Evolutionary conservation across 1,140 invertebrate genomes (phyloP), one percentile per base, ranked within the genome.

Genomic region (Sarcophaga bullata): DNA sequence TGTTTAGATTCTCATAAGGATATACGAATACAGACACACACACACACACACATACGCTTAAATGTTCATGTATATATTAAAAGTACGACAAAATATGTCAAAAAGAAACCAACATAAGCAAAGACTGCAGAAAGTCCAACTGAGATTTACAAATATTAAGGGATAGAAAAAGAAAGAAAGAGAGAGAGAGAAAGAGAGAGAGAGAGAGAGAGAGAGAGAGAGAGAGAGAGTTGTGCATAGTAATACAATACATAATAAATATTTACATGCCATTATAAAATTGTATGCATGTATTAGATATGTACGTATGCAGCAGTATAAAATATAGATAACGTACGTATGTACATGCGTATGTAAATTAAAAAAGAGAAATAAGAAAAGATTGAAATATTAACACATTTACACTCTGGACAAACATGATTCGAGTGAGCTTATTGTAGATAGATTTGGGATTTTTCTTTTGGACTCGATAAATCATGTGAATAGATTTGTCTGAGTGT

Each of bases 321-420:
- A 37, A 37, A 37, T 37, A 4, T 37, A 37, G 4, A 37, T 37
- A 37, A 37, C 25, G 25, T 37, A 37, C 4, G 25, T 37, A 37
- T 4, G 25, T 37, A 37, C 25, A 4, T 37, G 4, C 4, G 25
- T 62, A 25, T 2, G 0, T 19, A n/a, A 25, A 19, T 25, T 68
- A 19, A 19, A 25, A 19, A 68, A 19, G 9, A 19, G 1, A 62
- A 62, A 15, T 1, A 15, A 62, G 2, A 19, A 17, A 68, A 25
- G 19, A 17, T 25, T 68, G 62, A 68, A 68, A 68, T 68, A 68
- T 68, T 68, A 68, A 19, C 62, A 68, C 62, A 68, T 68, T 68
- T 68, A 68, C n/a, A 68, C 62, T 68, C 19, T 68, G 13, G n/a
- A 68, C 62, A 68, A 37, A 37, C 25, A 37, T 37, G 25, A 37